These are phyloP conservation scores for Troides oblongomaculatus DNA, from an alignment of 2,888 invertebrate species.

Conservation along the genomic window DNA sequence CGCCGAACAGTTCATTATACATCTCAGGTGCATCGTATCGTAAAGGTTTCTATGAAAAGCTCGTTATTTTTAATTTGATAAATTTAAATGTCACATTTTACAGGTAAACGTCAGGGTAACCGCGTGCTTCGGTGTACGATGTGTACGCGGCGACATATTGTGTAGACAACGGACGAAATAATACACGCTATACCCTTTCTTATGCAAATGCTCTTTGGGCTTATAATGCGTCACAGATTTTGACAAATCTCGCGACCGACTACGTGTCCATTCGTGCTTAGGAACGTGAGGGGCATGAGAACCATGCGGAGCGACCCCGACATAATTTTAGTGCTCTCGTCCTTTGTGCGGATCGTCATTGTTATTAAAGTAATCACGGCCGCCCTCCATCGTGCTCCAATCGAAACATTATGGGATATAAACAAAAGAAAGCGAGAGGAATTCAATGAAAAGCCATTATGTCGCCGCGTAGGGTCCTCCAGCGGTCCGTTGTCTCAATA, in stretches of 20 bases:
- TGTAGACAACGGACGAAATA: constrained; percentile 26
- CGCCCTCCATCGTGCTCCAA: constrained; percentile 74
- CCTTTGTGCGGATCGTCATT: constrained; percentile 74
- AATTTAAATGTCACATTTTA: constrained; percentile 63
- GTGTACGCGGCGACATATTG: constrained; percentile 25
- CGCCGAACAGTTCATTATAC: constrained; percentile 29
- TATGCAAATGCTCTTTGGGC: constrained; percentile 35
- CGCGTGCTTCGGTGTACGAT: constrained; percentile 44
- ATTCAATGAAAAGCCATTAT: constrained; percentile 79
- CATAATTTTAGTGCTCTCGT: constrained; percentile 71
- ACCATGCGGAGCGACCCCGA: constrained; percentile 64
- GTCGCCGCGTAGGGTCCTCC: constrained; percentile 72
- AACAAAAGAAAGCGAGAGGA: constrained; percentile 78
- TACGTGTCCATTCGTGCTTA: constrained; percentile 36
- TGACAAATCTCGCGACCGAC: constrained; percentile 33
- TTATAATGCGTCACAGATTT: constrained; percentile 38
- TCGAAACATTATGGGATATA: constrained; percentile 79
- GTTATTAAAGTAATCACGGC: constrained; percentile 79
- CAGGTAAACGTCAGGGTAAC: constrained; percentile 59
- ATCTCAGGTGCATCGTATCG: constrained; percentile 50
- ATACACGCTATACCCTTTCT: constrained; percentile 36
- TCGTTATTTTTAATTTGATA: constrained; percentile 72
- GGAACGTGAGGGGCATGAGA: constrained; percentile 75
- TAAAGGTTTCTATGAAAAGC: constrained; percentile 65
- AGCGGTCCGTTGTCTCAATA: constrained; percentile 75